Evolutionary conservation across 2,797 vertebrate genomes (phyloP).

Genomic region (Luscinia megarhynchos): DNA sequence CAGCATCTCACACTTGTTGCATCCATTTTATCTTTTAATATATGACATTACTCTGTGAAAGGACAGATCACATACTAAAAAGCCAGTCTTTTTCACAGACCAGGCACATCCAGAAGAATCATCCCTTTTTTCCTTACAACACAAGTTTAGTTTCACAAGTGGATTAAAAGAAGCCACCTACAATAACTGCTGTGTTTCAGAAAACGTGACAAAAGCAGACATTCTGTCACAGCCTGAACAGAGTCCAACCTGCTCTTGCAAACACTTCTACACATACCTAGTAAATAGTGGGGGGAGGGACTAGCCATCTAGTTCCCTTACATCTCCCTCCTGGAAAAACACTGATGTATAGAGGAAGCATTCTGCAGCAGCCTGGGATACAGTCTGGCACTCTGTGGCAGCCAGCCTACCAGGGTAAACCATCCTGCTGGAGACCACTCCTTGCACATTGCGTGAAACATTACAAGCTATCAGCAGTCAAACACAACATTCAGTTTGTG

Average conservation of each 20-base stretch:
- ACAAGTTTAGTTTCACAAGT: background rate
- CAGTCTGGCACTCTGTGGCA: background rate
- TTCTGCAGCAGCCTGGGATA: background rate
- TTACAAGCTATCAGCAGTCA: background rate
- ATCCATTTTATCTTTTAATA: background rate
- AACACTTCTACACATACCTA: background rate
- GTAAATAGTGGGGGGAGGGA: background rate
- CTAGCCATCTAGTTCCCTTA: background rate
- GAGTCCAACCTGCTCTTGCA: background rate
- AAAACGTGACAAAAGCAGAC: constrained; percentile 18
- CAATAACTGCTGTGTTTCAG: background rate
- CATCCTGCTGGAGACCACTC: background rate
- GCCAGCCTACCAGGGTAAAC: background rate
- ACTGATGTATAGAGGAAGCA: background rate
- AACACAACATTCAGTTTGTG: background rate
- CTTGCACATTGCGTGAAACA: fast-evolving
- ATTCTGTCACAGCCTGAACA: constrained; percentile 1
- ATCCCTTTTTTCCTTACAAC: background rate
- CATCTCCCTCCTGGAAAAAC: background rate
- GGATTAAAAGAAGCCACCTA: constrained; percentile 26
- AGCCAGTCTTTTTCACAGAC: background rate
- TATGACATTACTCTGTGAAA: background rate
- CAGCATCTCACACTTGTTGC: background rate
- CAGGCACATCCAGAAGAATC: background rate
- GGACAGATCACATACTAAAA: background rate